A percentile compares a stretch with the other conserved stretches of the same genome.
phyloP scores from a whole-genome alignment of 1,140 invertebrate genomes.

The Drosophila orena region DNA sequence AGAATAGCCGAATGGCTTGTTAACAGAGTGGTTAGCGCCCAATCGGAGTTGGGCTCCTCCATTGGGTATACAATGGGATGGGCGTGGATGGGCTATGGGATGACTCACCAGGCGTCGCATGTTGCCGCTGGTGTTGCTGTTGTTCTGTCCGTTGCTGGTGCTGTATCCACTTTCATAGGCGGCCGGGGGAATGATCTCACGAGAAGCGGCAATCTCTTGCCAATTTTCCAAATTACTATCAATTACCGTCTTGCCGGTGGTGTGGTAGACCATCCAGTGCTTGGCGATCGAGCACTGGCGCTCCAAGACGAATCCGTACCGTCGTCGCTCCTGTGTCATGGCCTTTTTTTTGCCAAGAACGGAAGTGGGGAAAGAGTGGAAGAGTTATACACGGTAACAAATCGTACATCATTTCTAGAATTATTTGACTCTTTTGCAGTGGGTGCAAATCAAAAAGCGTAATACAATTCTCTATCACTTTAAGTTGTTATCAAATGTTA shows the following conservation, averaged over 20 bases:
- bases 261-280: constrained; percentile 95
- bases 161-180: constrained; percentile 73
- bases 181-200: constrained; percentile 89
- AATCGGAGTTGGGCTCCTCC: constrained; percentile 23
- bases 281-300: constrained; percentile 96
- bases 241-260: constrained; percentile 90
- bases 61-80: not conserved
- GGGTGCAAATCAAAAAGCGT: too few species aligned
- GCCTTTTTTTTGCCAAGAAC: constrained; percentile 87
- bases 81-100: constrained; percentile 4
- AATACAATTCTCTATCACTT: too few species aligned
- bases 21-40: constrained; percentile 48
- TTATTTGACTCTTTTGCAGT: not conserved
- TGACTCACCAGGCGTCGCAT: constrained; percentile 75
- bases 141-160: constrained; percentile 50
- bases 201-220: constrained; percentile 93
- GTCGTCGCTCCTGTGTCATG: constrained; percentile 95
- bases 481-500: too few species aligned
- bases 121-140: constrained; percentile 48
- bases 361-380: constrained; percentile 24
- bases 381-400: not conserved
- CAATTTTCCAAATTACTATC: constrained; percentile 94
- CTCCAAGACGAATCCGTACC: constrained; percentile 97
- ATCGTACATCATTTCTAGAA: not conserved
- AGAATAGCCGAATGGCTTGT: not conserved